Evolutionary conservation across 2,888 invertebrate genomes (phyloP), one percentile per base, ranked within the genome.

Genomic region (Erpobdella octoculata): DNA sequence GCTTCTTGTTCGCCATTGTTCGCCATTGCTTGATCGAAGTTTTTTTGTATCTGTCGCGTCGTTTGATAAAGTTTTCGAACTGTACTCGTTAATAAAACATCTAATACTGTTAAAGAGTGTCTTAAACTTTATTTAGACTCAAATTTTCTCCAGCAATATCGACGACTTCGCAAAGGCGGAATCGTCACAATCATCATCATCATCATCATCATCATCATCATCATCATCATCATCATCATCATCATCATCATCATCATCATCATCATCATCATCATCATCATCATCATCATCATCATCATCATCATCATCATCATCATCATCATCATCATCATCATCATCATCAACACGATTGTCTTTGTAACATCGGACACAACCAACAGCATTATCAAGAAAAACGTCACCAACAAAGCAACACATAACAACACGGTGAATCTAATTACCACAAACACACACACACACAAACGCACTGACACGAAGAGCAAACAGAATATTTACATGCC

Each of bases 271-370:
- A 41, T 41, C 46, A 41, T 41, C 46, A 41, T 41, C 46, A 41
- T 41, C 12, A 41, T 15, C 46, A 41, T 41, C 46, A 15, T 41
- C 46, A 41, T 41, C 46, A 41, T 41, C 46, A 41, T 41, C 46
- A 41, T 41, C 46, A 41, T 41, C 46, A 41, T 41, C 12, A 41
- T 15, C 46, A 41, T 41, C 46, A 15, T 41, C 46, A 15, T 15
- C 59, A 41, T n/a, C 46, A 41, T 41, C 46, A 41, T 41, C 46
- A 41, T 41, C 46, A 41, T 41, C 46, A n/a, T 41, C n/a, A 41
- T 41, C 46, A n/a, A n/a, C n/a, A n/a, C n/a, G n/a, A n/a, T n/a
- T n/a, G n/a, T n/a, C n/a, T n/a, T n/a, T n/a, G n/a, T 12, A 12
- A 41, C 46, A 41, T n/a, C 12, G 12, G 46, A 12, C 12, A 12